phyloP scores from a whole-genome alignment of 1,140 invertebrate species.

The Conus betulinus region DNA sequence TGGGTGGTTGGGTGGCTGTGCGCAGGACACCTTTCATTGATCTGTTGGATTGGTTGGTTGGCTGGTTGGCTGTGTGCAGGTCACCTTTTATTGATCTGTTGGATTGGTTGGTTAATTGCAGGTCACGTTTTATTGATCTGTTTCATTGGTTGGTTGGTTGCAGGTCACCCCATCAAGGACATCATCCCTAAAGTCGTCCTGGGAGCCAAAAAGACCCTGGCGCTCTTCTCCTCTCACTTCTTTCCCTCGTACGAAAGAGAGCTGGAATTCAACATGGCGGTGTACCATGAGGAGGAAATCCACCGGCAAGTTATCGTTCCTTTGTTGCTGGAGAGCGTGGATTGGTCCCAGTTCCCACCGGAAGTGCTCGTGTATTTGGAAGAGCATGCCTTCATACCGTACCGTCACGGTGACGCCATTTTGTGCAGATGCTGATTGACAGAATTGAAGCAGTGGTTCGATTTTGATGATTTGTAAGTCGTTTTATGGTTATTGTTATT shows the following conservation, averaged over 20 bases:
- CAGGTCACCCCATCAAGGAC: constrained; percentile 2
- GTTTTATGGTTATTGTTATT: too few species aligned
- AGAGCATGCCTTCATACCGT: not conserved
- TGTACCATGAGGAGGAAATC: constrained; percentile 8
- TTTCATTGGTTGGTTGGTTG: not conserved
- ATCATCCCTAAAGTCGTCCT: constrained; percentile 10
- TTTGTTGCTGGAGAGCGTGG: not conserved
- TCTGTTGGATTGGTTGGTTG: too few species aligned
- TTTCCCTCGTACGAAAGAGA: constrained; percentile 8
- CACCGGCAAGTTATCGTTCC: constrained; percentile 16
- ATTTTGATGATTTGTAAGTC: not conserved
- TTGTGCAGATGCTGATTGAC: not conserved
- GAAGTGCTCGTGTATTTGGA: constrained; percentile 20
- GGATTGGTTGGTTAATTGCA: not conserved
- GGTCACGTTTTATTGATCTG: not conserved
- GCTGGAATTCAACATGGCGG: constrained; percentile 34
- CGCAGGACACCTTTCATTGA: too few species aligned
- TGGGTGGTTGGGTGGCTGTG: too few species aligned
- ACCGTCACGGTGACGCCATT: not conserved
- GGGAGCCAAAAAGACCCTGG: constrained; percentile 7
- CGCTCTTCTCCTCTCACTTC: not conserved
- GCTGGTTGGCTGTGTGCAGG: too few species aligned
- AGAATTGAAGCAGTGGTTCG: not conserved
- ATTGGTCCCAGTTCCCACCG: not conserved
- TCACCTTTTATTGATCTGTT: too few species aligned